Evolutionary conservation across 2,113 vertebrate genomes (phyloP).

Genomic region (Zeus faber): DNA sequence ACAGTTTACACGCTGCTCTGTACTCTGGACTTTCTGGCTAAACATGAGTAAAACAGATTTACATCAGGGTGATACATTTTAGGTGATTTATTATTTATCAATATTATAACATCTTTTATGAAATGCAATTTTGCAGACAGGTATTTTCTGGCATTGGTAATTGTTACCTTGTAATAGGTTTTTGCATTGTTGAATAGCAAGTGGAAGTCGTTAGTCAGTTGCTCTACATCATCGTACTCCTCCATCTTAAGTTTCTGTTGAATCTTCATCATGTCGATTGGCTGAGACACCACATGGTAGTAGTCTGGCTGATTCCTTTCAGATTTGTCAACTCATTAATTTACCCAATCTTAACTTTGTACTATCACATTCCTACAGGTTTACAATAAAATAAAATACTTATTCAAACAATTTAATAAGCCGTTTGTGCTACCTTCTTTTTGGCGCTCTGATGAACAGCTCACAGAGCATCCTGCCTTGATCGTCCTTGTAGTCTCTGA

Average conservation of each 20-base stretch:
- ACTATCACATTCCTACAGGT: not conserved
- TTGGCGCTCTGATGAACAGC: conserved; percentile 95
- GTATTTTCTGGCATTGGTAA: not conserved
- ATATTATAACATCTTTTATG: no score
- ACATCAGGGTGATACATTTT: not conserved
- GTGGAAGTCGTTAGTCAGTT: conserved; percentile 93
- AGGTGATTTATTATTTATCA: no score
- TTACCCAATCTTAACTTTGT: not conserved
- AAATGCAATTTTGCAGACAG: not conserved
- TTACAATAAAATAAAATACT: not conserved
- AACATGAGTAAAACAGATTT: conserved; percentile 14
- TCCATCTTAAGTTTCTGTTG: conserved; percentile 99
- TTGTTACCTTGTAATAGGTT: conserved; percentile 92
- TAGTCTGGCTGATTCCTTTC: conserved; percentile 96
- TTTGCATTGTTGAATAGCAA: conserved; percentile 96
- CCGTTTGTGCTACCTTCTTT: conserved; percentile 81
- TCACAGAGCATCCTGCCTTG: conserved; percentile 96
- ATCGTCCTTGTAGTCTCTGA: conserved; percentile 97
- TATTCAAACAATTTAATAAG: not conserved
- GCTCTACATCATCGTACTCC: conserved; percentile 95
- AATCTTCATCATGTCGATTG: conserved; percentile 99
- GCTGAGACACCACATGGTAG: conserved; percentile 96
- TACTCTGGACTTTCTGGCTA: conserved; percentile 92
- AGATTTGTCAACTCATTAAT: not conserved
- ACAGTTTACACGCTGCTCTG: conserved; percentile 93